Evolutionary conservation across 2,888 invertebrate genomes (phyloP).

Genomic region (Pristionchus maxplancki): DNA sequence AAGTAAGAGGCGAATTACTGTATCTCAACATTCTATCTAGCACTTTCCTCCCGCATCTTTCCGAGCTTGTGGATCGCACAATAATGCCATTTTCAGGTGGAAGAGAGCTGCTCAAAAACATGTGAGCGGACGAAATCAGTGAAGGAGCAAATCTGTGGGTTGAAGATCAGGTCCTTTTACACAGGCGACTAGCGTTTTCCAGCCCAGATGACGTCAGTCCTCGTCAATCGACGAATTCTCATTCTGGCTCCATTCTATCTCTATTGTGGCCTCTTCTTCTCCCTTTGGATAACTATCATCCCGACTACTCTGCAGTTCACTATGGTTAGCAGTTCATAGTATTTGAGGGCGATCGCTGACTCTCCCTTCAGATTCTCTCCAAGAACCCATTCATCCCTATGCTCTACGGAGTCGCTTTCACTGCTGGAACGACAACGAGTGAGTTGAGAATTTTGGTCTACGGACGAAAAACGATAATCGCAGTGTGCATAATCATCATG

Average conservation of each 20-base stretch:
- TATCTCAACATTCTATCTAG: background rate
- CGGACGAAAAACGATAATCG: background rate
- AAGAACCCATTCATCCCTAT: background rate
- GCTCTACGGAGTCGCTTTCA: background rate
- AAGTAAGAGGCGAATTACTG: background rate
- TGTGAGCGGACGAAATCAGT: conserved; percentile 4
- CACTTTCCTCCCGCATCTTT: background rate
- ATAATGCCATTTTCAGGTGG: background rate
- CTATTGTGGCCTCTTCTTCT: conserved; percentile 41
- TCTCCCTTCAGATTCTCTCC: background rate
- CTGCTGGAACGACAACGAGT: conserved; percentile 1
- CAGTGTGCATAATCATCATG: conserved; percentile 25
- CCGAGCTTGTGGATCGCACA: background rate
- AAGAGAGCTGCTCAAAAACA: background rate
- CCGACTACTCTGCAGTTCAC: conserved; percentile 48
- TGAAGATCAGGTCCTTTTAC: background rate
- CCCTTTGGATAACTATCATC: conserved; percentile 31
- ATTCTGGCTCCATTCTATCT: conserved; percentile 44
- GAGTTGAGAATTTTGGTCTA: background rate
- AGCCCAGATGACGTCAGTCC: conserved; percentile 11
- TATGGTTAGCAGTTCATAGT: background rate
- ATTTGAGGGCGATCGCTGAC: background rate
- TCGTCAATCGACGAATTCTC: background rate
- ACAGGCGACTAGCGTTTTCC: background rate
- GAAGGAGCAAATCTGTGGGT: conserved; percentile 14